phyloP scores from a whole-genome alignment of 2,113 vertebrate genomes.

The Clarias batrachus region DNA sequence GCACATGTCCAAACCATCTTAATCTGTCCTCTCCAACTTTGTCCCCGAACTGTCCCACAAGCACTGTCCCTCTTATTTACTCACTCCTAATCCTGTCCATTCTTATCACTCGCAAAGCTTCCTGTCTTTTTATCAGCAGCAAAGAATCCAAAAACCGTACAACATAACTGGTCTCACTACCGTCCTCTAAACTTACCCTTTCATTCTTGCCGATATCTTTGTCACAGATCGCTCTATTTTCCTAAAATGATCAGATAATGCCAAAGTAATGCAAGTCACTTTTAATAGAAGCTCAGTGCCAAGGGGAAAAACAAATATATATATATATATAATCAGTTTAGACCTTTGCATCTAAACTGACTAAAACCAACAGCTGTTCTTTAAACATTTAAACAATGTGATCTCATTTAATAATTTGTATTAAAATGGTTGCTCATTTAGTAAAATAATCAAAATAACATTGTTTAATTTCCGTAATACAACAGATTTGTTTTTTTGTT shows the following conservation, averaged over 20 bases:
- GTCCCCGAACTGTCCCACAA: too few relatives aligned
- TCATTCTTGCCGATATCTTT: too few relatives aligned
- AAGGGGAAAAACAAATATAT: neutral
- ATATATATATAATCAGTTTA: too few relatives aligned
- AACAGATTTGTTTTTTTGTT: neutral
- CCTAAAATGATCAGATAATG: neutral
- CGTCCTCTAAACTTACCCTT: too few relatives aligned
- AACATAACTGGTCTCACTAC: too few relatives aligned
- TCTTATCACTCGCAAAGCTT: too few relatives aligned
- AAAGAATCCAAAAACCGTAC: too few relatives aligned
- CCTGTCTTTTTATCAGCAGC: too few relatives aligned
- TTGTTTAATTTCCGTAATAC: neutral
- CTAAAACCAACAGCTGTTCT: neutral
- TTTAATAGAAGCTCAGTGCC: slow-evolving; percentile 10
- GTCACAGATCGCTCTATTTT: neutral
- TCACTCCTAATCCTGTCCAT: too few relatives aligned
- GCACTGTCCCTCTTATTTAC: too few relatives aligned
- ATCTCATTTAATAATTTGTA: neutral
- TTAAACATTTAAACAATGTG: neutral
- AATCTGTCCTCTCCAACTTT: too few relatives aligned
- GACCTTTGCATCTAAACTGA: neutral
- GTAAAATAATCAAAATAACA: neutral
- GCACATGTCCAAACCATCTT: too few relatives aligned
- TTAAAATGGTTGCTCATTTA: neutral
- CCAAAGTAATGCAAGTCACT: neutral